Conservation (phyloP, 2,888 invertebrate species). For the Gryllus longicercus region DNA sequence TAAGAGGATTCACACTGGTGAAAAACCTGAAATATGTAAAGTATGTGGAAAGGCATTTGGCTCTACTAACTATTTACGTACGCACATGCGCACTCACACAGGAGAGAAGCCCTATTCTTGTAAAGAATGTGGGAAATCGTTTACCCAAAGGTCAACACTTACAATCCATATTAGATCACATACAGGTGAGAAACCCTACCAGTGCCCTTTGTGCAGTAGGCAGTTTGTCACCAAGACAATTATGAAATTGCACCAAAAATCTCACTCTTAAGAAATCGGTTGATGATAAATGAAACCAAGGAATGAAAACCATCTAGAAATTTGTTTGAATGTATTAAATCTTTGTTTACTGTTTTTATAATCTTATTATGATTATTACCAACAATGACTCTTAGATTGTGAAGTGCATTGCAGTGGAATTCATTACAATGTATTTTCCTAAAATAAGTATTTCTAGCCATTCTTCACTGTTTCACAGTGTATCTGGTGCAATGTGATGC, state of each 20-base stretch:
- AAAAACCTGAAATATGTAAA: not conserved
- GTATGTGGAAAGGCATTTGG: conserved; percentile 12
- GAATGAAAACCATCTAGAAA: too few relatives aligned
- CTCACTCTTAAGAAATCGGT: not conserved
- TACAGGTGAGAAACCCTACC: not conserved
- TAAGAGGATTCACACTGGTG: conserved; percentile 21
- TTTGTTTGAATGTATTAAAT: too few relatives aligned
- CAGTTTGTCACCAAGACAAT: not conserved
- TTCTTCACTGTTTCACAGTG: too few relatives aligned
- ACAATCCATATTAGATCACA: not conserved
- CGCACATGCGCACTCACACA: not conserved
- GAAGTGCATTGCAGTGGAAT: too few relatives aligned
- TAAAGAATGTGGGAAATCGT: not conserved
- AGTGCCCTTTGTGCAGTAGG: not conserved
- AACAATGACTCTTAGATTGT: too few relatives aligned
- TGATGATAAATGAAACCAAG: not conserved
- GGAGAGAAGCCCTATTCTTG: conserved; percentile 20
- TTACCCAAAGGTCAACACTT: not conserved
- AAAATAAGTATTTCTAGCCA: too few relatives aligned
- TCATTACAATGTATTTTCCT: too few relatives aligned
- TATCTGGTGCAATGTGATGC: too few relatives aligned
- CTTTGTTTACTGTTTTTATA: too few relatives aligned
- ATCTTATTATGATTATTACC: too few relatives aligned
- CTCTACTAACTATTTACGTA: not conserved
- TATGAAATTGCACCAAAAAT: not conserved